These are phyloP conservation scores for Halcyon badia DNA, from an alignment of 2,797 vertebrate species.

Conservation along the genomic window DNA sequence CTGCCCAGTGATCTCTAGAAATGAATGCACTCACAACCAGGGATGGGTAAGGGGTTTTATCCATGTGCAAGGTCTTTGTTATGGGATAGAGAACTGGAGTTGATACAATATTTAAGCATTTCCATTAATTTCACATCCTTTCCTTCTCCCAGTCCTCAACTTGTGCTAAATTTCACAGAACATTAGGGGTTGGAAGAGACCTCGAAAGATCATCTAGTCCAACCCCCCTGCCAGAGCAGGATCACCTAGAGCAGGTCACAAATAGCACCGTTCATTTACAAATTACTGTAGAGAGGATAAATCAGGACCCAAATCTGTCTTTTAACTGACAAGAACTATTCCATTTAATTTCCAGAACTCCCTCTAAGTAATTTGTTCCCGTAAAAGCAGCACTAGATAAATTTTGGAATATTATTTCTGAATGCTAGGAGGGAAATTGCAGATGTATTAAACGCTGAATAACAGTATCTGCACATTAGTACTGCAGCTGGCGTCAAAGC, in stretches of 20 bases:
- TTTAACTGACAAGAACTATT: not conserved
- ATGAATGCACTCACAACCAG: not conserved
- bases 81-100: not conserved
- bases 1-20: fast-evolving
- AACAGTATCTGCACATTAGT: not conserved
- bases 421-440: not conserved
- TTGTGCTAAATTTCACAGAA: not conserved
- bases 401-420: not conserved
- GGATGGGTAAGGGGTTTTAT: not conserved
- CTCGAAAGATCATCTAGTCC: too few relatives aligned
- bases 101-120: not conserved
- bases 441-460: not conserved
- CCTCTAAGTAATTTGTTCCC: not conserved
- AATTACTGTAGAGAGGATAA: not conserved
- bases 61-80: fast-evolving
- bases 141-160: not conserved
- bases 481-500: not conserved
- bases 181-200: too few relatives aligned
- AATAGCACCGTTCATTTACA: not conserved
- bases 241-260: too few relatives aligned
- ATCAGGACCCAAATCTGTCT: not conserved
- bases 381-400: not conserved
- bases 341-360: not conserved
- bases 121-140: not conserved
- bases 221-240: too few relatives aligned